These are phyloP conservation scores for Climacteris rufus DNA, from an alignment of 2,113 vertebrate species.

Conservation along the genomic window DNA sequence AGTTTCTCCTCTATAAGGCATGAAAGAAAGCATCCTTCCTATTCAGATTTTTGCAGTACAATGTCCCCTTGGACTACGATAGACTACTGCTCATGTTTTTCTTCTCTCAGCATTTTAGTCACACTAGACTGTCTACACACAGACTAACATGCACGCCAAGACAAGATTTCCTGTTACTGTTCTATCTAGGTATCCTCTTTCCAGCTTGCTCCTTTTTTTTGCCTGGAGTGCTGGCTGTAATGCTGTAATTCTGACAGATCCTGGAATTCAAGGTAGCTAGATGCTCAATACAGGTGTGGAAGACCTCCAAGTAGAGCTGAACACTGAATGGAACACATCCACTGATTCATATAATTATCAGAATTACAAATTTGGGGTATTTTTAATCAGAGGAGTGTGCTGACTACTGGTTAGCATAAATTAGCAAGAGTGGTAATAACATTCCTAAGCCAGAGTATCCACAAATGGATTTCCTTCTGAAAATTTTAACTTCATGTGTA, in stretches of 20 bases:
- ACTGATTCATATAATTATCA: neutral
- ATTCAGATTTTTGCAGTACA: neutral
- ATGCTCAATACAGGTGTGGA: neutral
- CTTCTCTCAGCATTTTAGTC: slow-evolving; percentile 1
- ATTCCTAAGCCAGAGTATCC: neutral
- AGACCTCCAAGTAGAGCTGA: neutral
- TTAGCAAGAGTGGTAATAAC: neutral
- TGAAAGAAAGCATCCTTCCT: slow-evolving; percentile 1
- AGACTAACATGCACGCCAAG: slow-evolving; percentile 12
- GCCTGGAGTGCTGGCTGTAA: neutral
- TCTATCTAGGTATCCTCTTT: neutral
- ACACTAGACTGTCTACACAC: neutral
- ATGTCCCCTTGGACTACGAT: neutral
- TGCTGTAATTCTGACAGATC: neutral
- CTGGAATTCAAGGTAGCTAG: neutral
- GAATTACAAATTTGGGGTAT: neutral
- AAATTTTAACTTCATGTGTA: neutral
- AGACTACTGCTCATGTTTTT: neutral
- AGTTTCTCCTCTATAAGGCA: neutral
- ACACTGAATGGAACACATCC: neutral
- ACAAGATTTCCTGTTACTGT: neutral
- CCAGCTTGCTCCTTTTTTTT: neutral
- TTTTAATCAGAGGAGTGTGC: neutral
- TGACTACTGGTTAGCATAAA: neutral
- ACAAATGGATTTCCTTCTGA: neutral